A percentile compares a stretch with the other conserved stretches of the same genome.
These are phyloP conservation scores for Neopipo cinnamomea DNA, from an alignment of 2,113 vertebrate species.

Conservation along the genomic window DNA sequence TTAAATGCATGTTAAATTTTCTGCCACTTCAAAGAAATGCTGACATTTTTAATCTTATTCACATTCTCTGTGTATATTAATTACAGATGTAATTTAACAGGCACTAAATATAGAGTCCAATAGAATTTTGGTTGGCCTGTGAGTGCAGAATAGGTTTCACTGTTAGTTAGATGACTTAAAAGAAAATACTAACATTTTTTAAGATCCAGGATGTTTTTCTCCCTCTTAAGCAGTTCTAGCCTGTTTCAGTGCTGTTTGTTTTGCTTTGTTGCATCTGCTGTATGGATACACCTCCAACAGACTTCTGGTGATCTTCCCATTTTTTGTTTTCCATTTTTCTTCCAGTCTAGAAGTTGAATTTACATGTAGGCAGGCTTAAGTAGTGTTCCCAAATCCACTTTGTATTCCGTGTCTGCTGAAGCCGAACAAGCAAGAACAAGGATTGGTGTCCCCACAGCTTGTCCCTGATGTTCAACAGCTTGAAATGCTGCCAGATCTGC, in stretches of 20 bases:
- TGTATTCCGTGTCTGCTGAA: not conserved
- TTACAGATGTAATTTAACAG: constrained; percentile 2
- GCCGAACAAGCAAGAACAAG: not conserved
- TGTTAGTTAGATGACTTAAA: not conserved
- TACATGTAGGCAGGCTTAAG: not conserved
- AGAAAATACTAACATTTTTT: not conserved
- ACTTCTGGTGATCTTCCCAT: not conserved
- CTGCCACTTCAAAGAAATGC: not conserved
- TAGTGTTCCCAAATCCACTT: not conserved
- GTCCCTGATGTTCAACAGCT: not conserved
- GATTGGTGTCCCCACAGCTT: not conserved
- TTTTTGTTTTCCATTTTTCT: not conserved
- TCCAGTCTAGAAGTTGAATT: not conserved
- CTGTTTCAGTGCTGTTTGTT: not conserved
- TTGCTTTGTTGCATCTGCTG: not conserved
- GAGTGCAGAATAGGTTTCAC: not conserved
- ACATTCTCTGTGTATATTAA: not conserved
- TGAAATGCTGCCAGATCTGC: not conserved
- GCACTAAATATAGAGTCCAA: not conserved
- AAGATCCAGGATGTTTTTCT: not conserved
- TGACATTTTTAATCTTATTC: not conserved
- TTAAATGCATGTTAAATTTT: not conserved
- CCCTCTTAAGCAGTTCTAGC: not conserved
- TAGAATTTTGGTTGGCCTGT: not conserved
- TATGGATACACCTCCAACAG: not conserved